These are phyloP conservation scores for Coelinius sp. DNA, from an alignment of 2,888 invertebrate species.

Conservation along the genomic window DNA sequence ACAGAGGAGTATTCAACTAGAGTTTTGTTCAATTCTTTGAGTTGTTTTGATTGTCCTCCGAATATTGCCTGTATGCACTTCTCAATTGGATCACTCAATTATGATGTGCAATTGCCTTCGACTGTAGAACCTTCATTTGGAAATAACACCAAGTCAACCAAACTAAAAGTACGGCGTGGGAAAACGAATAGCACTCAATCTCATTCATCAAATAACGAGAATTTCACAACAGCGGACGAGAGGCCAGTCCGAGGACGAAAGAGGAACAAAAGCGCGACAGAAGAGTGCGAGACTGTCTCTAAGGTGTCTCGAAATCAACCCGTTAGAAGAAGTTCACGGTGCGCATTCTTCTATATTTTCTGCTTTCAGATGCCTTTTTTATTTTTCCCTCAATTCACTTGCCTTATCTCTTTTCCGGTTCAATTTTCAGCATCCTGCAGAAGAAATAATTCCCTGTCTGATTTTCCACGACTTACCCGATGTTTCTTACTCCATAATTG, in stretches of 20 bases:
- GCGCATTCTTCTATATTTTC: neutral
- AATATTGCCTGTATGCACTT: slow-evolving; percentile 8
- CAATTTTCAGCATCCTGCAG: neutral
- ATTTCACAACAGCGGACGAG: neutral
- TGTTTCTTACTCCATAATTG: too few relatives aligned
- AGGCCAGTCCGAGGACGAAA: neutral
- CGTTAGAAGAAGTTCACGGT: neutral
- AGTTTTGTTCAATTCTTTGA: slow-evolving; percentile 13
- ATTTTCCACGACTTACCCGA: too few relatives aligned
- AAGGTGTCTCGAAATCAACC: neutral
- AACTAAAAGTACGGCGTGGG: neutral
- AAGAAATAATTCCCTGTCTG: too few relatives aligned
- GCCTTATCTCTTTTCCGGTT: neutral
- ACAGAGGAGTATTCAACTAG: slow-evolving; percentile 3
- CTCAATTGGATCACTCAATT: slow-evolving; percentile 13
- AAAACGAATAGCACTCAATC: neutral
- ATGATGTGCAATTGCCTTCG: neutral
- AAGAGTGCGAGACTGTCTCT: neutral
- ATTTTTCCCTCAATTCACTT: neutral
- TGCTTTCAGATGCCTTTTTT: neutral
- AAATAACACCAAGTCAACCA: neutral
- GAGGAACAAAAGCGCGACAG: neutral
- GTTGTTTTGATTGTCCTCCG: too few relatives aligned
- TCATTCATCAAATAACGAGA: neutral
- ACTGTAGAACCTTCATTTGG: neutral